Percentiles rank a stretch among this genome's conserved stretches.
phyloP scores from a whole-genome alignment of 2,797 vertebrate genomes.

The Darevskia nairensis region DNA sequence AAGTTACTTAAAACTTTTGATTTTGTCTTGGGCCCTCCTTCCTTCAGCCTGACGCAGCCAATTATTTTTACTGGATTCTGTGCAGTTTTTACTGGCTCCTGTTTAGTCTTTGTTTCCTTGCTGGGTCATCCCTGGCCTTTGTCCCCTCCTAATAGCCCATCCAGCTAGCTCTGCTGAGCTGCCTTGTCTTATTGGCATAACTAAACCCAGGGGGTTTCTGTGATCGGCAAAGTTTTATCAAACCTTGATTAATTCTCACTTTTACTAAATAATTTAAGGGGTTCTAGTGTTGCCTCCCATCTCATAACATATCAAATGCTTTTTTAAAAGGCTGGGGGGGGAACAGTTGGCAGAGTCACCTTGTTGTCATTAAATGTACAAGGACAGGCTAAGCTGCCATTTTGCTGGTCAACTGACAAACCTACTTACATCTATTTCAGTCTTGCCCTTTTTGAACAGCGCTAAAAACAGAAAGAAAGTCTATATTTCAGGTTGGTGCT shows the following conservation, averaged over 20 bases:
- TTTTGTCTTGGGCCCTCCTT: neutral
- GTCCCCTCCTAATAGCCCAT: too few species aligned
- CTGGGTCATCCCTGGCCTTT: too few species aligned
- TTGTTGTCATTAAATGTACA: neutral
- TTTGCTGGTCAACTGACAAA: neutral
- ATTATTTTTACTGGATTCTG: neutral
- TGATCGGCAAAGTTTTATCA: too few species aligned
- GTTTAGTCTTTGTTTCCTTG: too few species aligned
- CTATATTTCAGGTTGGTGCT: conserved; percentile 6
- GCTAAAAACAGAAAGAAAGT: neutral
- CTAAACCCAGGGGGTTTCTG: too few species aligned
- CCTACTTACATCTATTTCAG: neutral
- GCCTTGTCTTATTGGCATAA: too few species aligned
- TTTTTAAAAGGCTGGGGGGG: neutral
- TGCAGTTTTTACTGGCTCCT: neutral
- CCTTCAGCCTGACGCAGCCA: neutral
- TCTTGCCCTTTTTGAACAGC: neutral
- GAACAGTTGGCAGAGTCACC: neutral
- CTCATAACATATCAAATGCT: too few species aligned
- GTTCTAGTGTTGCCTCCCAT: too few species aligned
- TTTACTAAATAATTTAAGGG: too few species aligned
- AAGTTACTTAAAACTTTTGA: neutral
- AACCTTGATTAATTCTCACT: too few species aligned
- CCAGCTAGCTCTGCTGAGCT: too few species aligned
- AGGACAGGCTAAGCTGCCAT: too few species aligned